phyloP scores from a whole-genome alignment of 2,797 vertebrate genomes.

The Hybognathus amarus region DNA sequence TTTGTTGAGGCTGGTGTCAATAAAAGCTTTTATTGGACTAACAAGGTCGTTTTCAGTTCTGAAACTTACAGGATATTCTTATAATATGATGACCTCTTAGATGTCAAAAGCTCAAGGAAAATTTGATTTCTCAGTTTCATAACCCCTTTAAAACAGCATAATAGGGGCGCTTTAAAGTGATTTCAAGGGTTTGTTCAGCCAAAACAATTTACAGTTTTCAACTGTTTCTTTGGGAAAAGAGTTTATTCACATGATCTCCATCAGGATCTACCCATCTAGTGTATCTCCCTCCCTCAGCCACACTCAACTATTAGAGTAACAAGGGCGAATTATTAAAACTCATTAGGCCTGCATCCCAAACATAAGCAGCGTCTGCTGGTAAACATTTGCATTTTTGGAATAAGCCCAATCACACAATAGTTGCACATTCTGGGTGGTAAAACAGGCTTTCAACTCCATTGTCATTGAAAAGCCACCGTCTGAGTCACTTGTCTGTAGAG shows the following conservation, averaged over 20 bases:
- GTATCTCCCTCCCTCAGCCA: conserved; percentile 3
- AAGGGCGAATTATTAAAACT: conserved; percentile 25
- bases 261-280: background rate
- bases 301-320: conserved; percentile 35
- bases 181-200: background rate
- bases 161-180: background rate
- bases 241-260: background rate
- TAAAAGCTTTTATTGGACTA: too few relatives aligned
- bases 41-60: too few relatives aligned
- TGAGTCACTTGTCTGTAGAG: conserved; percentile 2
- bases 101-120: too few relatives aligned
- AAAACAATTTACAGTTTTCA: background rate
- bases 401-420: conserved; percentile 24
- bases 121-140: too few relatives aligned
- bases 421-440: conserved; percentile 21
- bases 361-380: conserved; percentile 1
- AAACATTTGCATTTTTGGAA: conserved; percentile 39
- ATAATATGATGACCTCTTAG: too few relatives aligned
- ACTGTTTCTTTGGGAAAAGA: background rate
- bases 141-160: background rate
- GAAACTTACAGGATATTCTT: too few relatives aligned
- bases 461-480: conserved; percentile 41
- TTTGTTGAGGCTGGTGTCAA: too few relatives aligned
- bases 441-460: conserved; percentile 2
- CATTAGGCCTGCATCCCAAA: background rate